Conservation (phyloP, 2,888 invertebrate species). For the Siphonodentalium dalli region DNA sequence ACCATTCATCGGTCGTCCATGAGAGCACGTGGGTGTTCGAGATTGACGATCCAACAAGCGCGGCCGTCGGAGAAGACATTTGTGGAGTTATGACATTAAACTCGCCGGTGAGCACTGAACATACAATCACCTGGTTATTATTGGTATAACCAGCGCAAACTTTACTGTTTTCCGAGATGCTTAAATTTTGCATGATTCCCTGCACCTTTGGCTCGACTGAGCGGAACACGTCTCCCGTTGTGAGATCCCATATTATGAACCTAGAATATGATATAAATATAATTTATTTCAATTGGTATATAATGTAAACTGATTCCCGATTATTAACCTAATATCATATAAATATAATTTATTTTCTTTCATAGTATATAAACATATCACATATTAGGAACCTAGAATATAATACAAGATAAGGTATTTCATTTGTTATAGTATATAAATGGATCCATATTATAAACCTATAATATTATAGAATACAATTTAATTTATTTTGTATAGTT, state of each 20-base stretch:
- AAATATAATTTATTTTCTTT: too few species aligned
- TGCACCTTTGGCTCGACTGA: slow-evolving; percentile 84
- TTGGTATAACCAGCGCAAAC: slow-evolving; percentile 96
- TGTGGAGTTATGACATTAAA: slow-evolving; percentile 87
- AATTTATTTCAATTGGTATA: too few species aligned
- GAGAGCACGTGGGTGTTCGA: slow-evolving; percentile 54
- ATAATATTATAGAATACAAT: too few species aligned
- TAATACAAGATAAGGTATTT: too few species aligned
- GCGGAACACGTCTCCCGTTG: slow-evolving; percentile 92
- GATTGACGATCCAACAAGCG: slow-evolving; percentile 54
- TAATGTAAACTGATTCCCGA: too few species aligned
- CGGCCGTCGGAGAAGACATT: slow-evolving; percentile 70
- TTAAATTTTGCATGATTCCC: slow-evolving; percentile 94
- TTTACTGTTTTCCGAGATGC: slow-evolving; percentile 92
- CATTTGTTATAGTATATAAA: too few species aligned
- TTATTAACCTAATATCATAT: too few species aligned
- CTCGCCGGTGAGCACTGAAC: slow-evolving; percentile 94
- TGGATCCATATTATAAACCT: too few species aligned
- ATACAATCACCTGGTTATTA: slow-evolving; percentile 89
- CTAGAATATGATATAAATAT: too few species aligned
- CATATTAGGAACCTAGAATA: too few species aligned
- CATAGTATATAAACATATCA: too few species aligned
- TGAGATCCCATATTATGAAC: slow-evolving; percentile 93
- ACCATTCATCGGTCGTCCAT: slow-evolving; percentile 57
- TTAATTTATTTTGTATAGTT: too few species aligned